Conservation (phyloP, 1,140 invertebrate species). For the Pectinophora gossypiella region DNA sequence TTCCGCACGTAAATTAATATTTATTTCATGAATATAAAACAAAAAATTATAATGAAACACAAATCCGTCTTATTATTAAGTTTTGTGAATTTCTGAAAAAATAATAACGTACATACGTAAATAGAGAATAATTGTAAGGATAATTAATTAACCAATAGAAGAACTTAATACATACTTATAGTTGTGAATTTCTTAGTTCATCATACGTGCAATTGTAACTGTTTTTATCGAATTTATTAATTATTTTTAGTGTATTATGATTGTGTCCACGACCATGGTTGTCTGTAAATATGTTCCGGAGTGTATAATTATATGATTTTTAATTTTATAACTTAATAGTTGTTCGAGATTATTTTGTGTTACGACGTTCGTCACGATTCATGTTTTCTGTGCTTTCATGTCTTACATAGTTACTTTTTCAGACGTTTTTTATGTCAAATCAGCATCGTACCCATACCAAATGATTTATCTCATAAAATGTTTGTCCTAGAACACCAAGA, state of each 20-base stretch:
- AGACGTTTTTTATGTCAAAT: constrained; percentile 23
- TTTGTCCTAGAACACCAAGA: not conserved
- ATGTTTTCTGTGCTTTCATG: constrained; percentile 29
- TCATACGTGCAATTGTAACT: constrained; percentile 54
- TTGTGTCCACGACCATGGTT: constrained; percentile 44
- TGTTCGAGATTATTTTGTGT: constrained; percentile 18
- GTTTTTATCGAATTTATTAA: constrained; percentile 72
- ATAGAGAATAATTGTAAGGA: constrained; percentile 61
- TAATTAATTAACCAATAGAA: constrained; percentile 60
- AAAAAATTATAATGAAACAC: constrained; percentile 38
- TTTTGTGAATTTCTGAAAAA: constrained; percentile 56
- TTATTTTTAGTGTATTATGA: constrained; percentile 44
- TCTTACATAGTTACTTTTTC: constrained; percentile 24
- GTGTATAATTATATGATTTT: constrained; percentile 49
- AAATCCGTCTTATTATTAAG: constrained; percentile 64
- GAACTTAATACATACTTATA: constrained; percentile 52
- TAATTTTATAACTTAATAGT: constrained; percentile 36
- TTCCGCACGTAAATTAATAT: constrained; percentile 7
- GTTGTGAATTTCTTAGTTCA: constrained; percentile 56
- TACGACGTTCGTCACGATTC: constrained; percentile 28
- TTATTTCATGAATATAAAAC: not conserved
- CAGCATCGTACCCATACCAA: constrained; percentile 30
- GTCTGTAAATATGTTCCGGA: constrained; percentile 67
- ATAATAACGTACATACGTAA: constrained; percentile 64
- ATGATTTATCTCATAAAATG: constrained; percentile 27